Evolutionary conservation across 2,888 invertebrate genomes (phyloP), one percentile per base, ranked within the genome.

Genomic region (Pachymerium ferrugineum): DNA sequence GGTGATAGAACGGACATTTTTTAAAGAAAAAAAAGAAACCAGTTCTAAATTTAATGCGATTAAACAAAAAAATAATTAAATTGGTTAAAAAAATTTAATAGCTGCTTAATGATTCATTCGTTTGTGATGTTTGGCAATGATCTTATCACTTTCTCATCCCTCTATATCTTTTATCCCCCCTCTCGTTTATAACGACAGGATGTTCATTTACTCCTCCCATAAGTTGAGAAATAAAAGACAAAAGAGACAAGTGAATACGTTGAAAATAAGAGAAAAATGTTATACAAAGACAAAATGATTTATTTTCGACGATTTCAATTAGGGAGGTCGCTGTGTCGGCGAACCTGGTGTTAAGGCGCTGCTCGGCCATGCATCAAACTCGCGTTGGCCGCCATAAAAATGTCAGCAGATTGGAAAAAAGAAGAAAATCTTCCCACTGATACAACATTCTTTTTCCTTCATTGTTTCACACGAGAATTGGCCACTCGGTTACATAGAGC

Each of bases 31-130:
- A n/a, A n/a, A n/a, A n/a, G n/a, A n/a, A n/a, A n/a, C n/a, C n/a
- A 12, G 4, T 16, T 16, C 38, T 38, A 16, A 5, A 5, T 12
- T 12, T 38, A 38, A 8, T 3, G n/a, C 2, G 0, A 38, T 16
- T 16, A 38, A 38, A 38, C 16, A 22, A 54, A 42, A 54, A 54
- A n/a, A 54, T 54, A 54, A 54, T 54, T 54, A 22, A 54, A 54
- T 54, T n/a, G 4, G 19, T 0, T 10, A 3, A 19, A 54, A 54
- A 54, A 54, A 16, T 2, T 54, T 54, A 54, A 54, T 54, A 2
- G 16, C 47, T 54, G 47, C 47, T 54, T 54, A 54, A 54, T 54
- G 47, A 54, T 54, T 54, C 47, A 54, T 54, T n/a, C 47, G 47
- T 19, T n/a, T 22, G 47, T 54, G 47, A 54, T 54, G 19, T 54